Evolutionary conservation across 2,797 vertebrate genomes (phyloP).

Genomic region (Chaenodraco wilsoni): DNA sequence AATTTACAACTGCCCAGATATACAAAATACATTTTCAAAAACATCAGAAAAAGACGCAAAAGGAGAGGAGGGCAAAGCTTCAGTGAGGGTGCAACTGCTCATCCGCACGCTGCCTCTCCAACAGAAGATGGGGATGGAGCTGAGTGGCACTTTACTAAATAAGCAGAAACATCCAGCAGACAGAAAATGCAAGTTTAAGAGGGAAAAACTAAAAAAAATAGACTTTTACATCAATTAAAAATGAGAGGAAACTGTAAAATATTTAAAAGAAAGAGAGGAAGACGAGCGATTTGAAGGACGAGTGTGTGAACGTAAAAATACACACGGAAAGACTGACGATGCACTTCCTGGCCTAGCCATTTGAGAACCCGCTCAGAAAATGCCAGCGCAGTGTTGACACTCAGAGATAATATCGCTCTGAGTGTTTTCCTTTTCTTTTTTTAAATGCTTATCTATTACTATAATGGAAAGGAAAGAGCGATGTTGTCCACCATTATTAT

Average conservation of each 20-base stretch:
- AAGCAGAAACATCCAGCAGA: background rate
- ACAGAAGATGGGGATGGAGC: constrained; percentile 18
- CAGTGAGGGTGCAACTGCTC: background rate
- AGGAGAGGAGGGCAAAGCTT: constrained; percentile 13
- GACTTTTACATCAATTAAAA: constrained; percentile 21
- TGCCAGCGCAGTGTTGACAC: constrained; percentile 24
- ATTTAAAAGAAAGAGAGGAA: constrained; percentile 5
- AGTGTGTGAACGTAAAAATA: constrained; percentile 2
- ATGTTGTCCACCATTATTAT: background rate
- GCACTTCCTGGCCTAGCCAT: constrained; percentile 15
- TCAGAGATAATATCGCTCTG: constrained; percentile 27
- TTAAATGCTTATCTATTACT: constrained; percentile 1
- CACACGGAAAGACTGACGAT: constrained; percentile 10
- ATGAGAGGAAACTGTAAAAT: constrained; percentile 5
- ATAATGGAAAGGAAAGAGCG: constrained; percentile 5
- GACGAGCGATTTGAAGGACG: constrained; percentile 8
- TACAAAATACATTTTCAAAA: background rate
- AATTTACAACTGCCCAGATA: constrained; percentile 43
- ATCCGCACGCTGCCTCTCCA: background rate
- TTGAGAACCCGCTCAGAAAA: constrained; percentile 26
- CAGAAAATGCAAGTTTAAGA: background rate
- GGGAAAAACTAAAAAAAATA: background rate
- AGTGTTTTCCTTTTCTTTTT: constrained; percentile 20
- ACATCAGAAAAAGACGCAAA: constrained; percentile 14
- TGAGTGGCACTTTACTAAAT: constrained; percentile 13